A percentile compares a stretch with the other conserved stretches of the same genome.
Conservation (phyloP, 2,797 vertebrate genomes). For the Rallus crepitans region DNA sequence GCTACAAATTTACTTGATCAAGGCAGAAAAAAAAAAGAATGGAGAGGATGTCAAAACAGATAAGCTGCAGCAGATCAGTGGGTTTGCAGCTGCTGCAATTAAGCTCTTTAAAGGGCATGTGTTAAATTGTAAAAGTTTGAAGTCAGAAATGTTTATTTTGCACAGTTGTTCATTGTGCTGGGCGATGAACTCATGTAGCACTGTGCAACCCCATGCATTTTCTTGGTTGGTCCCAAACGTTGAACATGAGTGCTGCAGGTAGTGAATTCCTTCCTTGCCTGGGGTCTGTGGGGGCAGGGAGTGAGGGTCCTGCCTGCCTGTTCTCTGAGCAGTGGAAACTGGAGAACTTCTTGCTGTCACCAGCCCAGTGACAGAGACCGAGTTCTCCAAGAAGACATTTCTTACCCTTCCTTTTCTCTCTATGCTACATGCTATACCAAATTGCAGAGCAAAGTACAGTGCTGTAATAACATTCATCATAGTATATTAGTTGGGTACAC, state of each 20-base stretch:
- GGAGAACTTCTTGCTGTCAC: not conserved
- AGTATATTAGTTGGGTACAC: not conserved
- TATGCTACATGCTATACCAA: not conserved
- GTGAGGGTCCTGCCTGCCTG: not conserved
- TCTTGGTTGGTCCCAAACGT: not conserved
- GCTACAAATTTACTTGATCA: conserved; percentile 45
- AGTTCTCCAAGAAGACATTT: not conserved
- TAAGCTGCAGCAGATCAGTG: conserved; percentile 32
- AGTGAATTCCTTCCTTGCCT: not conserved
- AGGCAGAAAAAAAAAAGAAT: not conserved
- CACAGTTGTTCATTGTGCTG: not conserved
- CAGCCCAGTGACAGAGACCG: not conserved
- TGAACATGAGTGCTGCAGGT: not conserved
- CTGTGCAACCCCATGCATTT: not conserved
- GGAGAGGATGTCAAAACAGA: conserved; percentile 14
- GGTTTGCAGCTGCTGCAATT: conserved; percentile 64
- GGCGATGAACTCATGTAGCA: rapidly evolving
- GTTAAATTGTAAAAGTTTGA: conserved; percentile 41
- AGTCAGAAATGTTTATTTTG: conserved; percentile 45
- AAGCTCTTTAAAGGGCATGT: conserved; percentile 42
- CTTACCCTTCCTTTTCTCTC: not conserved
- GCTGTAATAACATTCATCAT: not conserved
- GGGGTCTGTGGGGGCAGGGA: not conserved
- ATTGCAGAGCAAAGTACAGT: not conserved
- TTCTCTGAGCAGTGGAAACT: not conserved